Base-by-base conservation (phyloP, 1,140 invertebrate species). In the Zaprionus capensis region DNA sequence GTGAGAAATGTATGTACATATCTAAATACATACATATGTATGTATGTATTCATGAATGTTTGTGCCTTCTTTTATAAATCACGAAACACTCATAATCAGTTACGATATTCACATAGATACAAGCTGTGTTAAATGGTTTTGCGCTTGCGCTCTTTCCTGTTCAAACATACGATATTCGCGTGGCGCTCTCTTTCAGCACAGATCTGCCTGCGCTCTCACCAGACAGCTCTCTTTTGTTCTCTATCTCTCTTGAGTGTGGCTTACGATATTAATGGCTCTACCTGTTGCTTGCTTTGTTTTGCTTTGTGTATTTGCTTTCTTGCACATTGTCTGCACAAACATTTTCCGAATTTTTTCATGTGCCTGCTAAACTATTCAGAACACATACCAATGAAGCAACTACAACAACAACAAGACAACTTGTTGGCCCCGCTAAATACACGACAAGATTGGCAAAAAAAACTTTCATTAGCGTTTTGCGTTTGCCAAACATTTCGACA, bases 291-390 rank as follows among this genome's bases (percentile, higher is more conserved):
- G 53, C 56, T 71, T 87, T 80, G 76, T 87, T 82, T 82, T 75
- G 83, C 67, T 81, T 82, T 71, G 36, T 68, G 34, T 82, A 57
- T 58, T 70, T 73, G 28, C 46, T 70, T 66, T 26, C 34, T 59
- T 66, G 67, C 28, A 34, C 79, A 75, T 82, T 78, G 83, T 87
- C 83, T 82, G 83, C 57, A 76, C 78, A 75, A 77, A 88, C 85
- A 90, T 88, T 90, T 85, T 88, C 76, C 81, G 85, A 81, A 88
- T 88, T 82, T 90, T 88, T 88, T 71, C 84, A 85, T 81, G 78
- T 79, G 58, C 51, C 46, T 31, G 65, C 61, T 49, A 22, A 72
- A 59, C 34, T 65, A 72, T 80, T 79, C 84, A 87, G 81, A 84
- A 84, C 81, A 81, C 65, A 84, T 65, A 77, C 64, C 62, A 76